Base-by-base conservation (phyloP, 92 coral and sea anemone genomes). In the Virgularia gustaviana region DNA sequence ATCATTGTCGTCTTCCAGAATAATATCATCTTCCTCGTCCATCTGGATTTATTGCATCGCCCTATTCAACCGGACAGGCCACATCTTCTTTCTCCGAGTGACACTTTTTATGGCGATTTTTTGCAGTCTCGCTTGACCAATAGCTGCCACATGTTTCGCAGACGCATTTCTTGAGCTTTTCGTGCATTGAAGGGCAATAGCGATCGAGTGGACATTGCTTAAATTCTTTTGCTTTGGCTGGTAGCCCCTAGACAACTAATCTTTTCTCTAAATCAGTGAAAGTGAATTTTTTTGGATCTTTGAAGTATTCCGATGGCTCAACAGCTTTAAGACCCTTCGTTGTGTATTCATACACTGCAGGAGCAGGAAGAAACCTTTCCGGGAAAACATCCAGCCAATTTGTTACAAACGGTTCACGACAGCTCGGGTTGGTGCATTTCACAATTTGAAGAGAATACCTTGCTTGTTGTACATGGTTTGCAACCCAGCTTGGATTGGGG, bases 381-480 rank as follows among this genome's bases (percentile, higher is more conserved):
- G 53, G 71, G 53, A 63, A 63, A 63, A 63, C 71, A 32, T 36
- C 39, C 53, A 63, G 47, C 71, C 71, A 63, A 42, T 63, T 63
- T 6, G 57, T 51, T 51, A 28, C 6, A 51, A 51, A 51, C 18
- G 57, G 19, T 51, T 51, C 57, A 51, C 57, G 24, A 51, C 57
- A 51, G 24, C 18, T 51, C 57, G 57, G 57, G 57, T 51, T 51
- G 57, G 57, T 51, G 57, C 57, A 51, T 51, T 51, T 51, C 24
- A 51, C 57, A 51, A 51, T n/a, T 51, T 51, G 57, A 51, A 51
- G 57, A 51, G 8, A 51, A 51, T 51, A 51, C 57, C 57, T 51
- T 51, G 57, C 57, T 51, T 51, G 57, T 51, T 51, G 57, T n/a
- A 51, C 57, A 51, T 51, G 57, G 24, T 51, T 51, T 51, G 57